These are phyloP conservation scores for Aproaerema taeniolella DNA, from an alignment of 2,888 invertebrate genomes.

Conservation along the genomic window DNA sequence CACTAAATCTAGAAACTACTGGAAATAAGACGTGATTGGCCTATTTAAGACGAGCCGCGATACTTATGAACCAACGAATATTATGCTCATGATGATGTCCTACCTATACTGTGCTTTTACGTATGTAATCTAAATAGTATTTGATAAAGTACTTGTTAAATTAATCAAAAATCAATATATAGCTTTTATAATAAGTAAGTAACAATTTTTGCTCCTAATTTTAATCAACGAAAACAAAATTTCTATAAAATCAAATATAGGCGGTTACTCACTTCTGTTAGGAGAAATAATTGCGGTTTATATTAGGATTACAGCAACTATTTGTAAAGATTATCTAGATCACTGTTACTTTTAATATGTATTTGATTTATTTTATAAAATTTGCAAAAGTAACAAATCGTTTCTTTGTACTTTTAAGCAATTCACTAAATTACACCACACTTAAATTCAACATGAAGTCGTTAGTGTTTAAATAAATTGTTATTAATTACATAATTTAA, in stretches of 20 bases:
- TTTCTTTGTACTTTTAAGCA: conserved; percentile 83
- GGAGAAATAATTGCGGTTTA: conserved; percentile 50
- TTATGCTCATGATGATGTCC: conserved; percentile 45
- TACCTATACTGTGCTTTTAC: conserved; percentile 47
- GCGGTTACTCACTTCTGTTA: conserved; percentile 38
- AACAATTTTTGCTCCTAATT: conserved; percentile 66
- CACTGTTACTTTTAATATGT: conserved; percentile 61
- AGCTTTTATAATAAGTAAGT: conserved; percentile 56
- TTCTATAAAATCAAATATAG: conserved; percentile 42
- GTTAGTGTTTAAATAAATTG: conserved; percentile 70
- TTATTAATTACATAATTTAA: conserved; percentile 70
- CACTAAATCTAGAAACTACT: conserved; percentile 52
- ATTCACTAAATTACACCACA: conserved; percentile 79
- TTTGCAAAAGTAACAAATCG: conserved; percentile 85
- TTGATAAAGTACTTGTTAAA: conserved; percentile 34
- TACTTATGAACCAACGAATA: conserved; percentile 47
- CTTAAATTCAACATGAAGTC: conserved; percentile 65
- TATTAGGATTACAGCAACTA: conserved; percentile 67
- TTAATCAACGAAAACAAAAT: conserved; percentile 54
- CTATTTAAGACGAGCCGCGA: conserved; percentile 51
- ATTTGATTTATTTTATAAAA: conserved; percentile 79
- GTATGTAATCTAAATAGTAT: conserved; percentile 44
- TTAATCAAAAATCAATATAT: conserved; percentile 50
- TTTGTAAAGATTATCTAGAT: conserved; percentile 68
- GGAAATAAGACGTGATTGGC: conserved; percentile 52